Percentiles rank a stretch among this genome's conserved stretches.
These are phyloP conservation scores for Aselliscus stoliczkanus DNA, from an alignment of 2,797 vertebrate species.

Conservation along the genomic window DNA sequence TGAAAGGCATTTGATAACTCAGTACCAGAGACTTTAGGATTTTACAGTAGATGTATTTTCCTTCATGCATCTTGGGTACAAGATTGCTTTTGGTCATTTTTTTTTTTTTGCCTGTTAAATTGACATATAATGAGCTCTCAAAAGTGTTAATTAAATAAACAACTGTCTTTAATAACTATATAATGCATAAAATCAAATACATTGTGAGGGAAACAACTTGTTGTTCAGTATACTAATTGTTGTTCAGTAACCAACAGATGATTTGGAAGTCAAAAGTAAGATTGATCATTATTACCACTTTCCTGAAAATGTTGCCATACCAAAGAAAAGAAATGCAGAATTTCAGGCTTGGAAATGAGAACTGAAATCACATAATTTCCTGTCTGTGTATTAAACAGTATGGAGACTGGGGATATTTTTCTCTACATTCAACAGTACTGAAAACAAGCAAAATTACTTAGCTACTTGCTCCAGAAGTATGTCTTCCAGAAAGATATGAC, in stretches of 20 bases:
- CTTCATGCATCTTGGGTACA: neutral
- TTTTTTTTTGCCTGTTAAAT: neutral
- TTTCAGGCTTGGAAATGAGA: neutral
- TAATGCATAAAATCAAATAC: neutral
- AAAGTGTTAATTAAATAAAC: neutral
- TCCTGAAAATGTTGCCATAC: neutral
- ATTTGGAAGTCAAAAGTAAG: constrained; percentile 45
- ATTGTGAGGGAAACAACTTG: neutral
- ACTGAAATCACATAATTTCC: neutral
- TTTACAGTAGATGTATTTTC: neutral
- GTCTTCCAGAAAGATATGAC: neutral
- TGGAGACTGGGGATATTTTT: neutral
- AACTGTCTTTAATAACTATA: neutral
- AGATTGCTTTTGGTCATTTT: neutral
- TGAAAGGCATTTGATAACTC: neutral
- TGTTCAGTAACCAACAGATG: constrained; percentile 51
- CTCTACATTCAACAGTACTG: neutral
- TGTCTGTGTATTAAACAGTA: neutral
- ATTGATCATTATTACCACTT: constrained; percentile 66
- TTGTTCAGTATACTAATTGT: neutral
- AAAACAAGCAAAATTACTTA: constrained; percentile 13
- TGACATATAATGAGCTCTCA: neutral
- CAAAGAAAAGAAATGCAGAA: neutral
- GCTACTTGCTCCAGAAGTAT: neutral
- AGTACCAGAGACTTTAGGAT: neutral